Base-by-base conservation (phyloP, 1,140 invertebrate species). In the Drosophila oshimai region DNA sequence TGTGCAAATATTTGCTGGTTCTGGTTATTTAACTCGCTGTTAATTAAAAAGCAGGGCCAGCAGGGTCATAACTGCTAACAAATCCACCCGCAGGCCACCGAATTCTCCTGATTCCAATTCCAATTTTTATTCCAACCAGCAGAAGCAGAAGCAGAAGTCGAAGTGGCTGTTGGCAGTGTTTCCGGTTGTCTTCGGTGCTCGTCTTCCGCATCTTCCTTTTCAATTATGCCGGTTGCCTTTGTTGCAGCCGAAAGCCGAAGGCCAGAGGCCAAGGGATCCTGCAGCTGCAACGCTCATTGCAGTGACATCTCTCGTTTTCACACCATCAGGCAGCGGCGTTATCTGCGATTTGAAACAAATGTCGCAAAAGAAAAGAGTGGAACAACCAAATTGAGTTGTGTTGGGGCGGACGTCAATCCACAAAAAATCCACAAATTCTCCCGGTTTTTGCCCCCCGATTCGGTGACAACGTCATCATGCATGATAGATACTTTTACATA, bases 401-500 rank as follows among this genome's bases (percentile, higher is more conserved):
- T 79, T 64, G 61, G 71, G 55, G 65, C 28, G 50, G 6, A 73
- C 58, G 78, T 73, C 61, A n/a, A n/a, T n/a, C n/a, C n/a, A n/a
- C n/a, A 77, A 78, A 81, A 81, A 83, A 72, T 75, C 55, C 50
- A 68, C 45, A 65, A 71, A 58, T 79, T 87, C 62, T 39, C 24
- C 13, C 41, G 67, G 41, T 57, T 34, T 58, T 61, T 49, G n/a
- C n/a, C 49, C 36, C 51, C 61, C 44, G 34, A 22, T 76, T 41
- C 74, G 37, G 39, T 62, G 42, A 67, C 70, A 54, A 74, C 55
- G 42, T 62, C 70, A 62, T 83, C 74, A 67, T 84, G 71, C 71
- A 84, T 84, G 80, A 86, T 84, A 80, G 80, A 84, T 84, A 86
- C 81, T 79, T 75, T 80, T 80, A 84, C 80, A 86, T 84, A 80